phyloP scores from a whole-genome alignment of 2,113 vertebrate genomes.

The Irena cyanogastra region DNA sequence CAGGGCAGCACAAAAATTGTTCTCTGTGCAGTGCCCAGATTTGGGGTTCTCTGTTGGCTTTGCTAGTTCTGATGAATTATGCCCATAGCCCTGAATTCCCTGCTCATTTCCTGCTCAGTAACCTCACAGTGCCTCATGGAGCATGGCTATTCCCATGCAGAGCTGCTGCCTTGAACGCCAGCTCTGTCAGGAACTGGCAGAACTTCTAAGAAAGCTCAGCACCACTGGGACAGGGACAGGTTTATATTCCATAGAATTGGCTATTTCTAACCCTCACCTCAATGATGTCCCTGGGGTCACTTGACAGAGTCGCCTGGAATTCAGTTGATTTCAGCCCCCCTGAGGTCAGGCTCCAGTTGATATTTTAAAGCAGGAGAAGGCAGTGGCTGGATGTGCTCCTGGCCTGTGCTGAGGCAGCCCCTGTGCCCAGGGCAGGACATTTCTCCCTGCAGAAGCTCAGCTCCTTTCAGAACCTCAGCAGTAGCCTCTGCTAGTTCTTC shows the following conservation, averaged over 20 bases:
- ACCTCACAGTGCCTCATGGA: background rate
- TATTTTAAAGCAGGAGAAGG: background rate
- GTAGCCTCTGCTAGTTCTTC: background rate
- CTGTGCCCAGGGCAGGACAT: fast-evolving
- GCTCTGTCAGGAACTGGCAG: background rate
- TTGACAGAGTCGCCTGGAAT: background rate
- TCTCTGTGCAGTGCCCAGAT: background rate
- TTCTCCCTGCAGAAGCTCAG: background rate
- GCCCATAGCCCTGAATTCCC: background rate
- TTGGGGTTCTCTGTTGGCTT: no score
- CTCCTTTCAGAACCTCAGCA: background rate
- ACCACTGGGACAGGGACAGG: background rate
- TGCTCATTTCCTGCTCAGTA: background rate
- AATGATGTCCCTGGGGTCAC: background rate
- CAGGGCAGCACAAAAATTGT: background rate
- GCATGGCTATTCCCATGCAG: fast-evolving
- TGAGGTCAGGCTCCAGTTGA: fast-evolving
- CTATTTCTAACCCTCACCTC: background rate
- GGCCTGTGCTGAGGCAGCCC: background rate
- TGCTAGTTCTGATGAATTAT: background rate
- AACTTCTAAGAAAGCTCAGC: background rate
- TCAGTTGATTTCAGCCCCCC: no score
- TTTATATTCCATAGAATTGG: background rate
- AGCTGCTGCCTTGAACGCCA: fast-evolving
- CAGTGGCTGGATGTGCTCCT: fast-evolving